Conservation (phyloP, 2,113 vertebrate genomes). For the Excalfactoria chinensis region DNA sequence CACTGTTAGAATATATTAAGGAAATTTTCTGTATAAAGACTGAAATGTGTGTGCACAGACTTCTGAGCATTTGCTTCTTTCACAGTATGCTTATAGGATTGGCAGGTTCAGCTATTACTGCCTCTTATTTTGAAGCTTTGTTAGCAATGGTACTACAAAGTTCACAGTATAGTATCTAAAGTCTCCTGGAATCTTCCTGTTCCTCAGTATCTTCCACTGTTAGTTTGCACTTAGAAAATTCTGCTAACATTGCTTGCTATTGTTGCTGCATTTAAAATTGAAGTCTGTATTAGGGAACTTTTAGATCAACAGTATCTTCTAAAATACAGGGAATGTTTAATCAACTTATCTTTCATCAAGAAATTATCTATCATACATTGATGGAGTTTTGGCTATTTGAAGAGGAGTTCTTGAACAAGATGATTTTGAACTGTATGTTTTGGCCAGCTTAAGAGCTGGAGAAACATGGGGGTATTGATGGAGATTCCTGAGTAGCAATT, state of each 20-base stretch:
- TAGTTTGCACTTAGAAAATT: neutral
- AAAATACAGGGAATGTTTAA: neutral
- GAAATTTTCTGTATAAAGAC: neutral
- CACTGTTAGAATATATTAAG: neutral
- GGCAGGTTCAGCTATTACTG: neutral
- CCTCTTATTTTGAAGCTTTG: neutral
- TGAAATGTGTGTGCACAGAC: neutral
- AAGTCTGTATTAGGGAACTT: rapidly evolving
- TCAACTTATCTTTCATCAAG: neutral
- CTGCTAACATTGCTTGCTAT: neutral
- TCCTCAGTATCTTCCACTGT: neutral
- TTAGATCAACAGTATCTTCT: neutral
- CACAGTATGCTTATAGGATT: neutral
- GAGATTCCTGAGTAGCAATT: neutral
- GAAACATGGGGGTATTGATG: neutral
- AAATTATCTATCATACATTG: neutral
- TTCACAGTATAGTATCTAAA: neutral
- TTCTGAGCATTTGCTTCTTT: neutral
- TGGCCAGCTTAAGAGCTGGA: neutral
- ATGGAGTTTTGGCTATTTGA: neutral
- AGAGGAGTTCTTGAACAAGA: neutral
- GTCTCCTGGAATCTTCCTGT: neutral
- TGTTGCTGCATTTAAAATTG: neutral
- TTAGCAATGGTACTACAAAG: neutral
- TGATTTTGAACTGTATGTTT: neutral